phyloP scores from a whole-genome alignment of 2,113 vertebrate species.

The Spea bombifrons region DNA sequence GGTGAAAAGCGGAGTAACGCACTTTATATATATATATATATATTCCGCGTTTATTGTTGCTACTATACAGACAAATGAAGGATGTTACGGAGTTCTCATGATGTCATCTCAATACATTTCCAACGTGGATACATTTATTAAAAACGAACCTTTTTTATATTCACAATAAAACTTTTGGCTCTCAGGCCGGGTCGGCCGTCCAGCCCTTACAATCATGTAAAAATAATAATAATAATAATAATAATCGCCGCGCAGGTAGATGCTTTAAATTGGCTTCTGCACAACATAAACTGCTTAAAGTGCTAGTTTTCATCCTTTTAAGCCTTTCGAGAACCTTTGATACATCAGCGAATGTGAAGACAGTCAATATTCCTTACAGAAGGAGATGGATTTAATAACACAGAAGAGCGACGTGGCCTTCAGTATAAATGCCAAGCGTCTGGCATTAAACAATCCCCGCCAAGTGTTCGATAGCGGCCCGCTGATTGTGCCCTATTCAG shows the following conservation, averaged over 20 bases:
- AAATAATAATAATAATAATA: conserved; percentile 13
- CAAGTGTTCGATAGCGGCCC: conserved; percentile 29
- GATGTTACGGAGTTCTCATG: not conserved
- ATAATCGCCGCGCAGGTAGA: conserved; percentile 5
- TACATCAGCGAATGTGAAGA: not conserved
- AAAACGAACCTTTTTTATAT: no score
- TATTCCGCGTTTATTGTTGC: no score
- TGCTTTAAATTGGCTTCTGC: not conserved
- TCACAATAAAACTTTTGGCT: not conserved
- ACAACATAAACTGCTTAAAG: conserved; percentile 24
- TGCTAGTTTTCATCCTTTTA: not conserved
- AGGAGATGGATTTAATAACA: conserved; percentile 23
- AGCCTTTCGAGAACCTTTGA: not conserved
- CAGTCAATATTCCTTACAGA: conserved; percentile 29
- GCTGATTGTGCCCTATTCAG: not conserved
- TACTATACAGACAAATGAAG: not conserved
- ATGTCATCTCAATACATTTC: no score
- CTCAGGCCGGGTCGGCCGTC: not conserved
- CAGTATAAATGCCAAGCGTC: conserved; percentile 15
- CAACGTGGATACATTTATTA: not conserved
- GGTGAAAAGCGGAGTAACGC: no score
- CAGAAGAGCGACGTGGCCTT: not conserved
- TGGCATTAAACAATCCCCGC: conserved; percentile 23
- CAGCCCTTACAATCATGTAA: not conserved
- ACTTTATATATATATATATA: no score